Conservation (phyloP, 2,888 invertebrate species). For the Zele albiditarsus region DNA sequence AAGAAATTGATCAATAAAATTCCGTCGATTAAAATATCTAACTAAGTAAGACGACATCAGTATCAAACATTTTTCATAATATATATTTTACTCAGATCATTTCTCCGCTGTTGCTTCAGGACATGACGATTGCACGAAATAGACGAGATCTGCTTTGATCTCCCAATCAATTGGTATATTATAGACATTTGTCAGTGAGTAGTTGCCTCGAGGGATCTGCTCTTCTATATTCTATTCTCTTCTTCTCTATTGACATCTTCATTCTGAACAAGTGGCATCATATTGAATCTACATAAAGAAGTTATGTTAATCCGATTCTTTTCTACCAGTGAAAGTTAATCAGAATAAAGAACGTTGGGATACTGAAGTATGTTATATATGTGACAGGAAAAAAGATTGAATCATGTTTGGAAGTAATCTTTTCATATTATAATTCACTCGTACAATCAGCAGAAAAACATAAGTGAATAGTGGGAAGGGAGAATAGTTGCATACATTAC, state of each 20-base stretch:
- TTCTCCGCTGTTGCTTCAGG: neutral
- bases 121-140: neutral
- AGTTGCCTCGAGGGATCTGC: neutral
- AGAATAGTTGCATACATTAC: no score
- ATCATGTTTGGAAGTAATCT: no score
- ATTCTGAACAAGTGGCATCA: neutral
- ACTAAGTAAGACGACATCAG: neutral
- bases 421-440: no score
- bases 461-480: no score
- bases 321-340: neutral
- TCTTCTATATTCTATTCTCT: neutral
- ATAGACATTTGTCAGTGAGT: neutral
- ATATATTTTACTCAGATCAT: neutral
- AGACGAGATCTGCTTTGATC: neutral
- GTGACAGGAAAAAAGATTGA: no score
- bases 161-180: constrained; percentile 9
- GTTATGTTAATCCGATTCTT: neutral
- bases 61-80: neutral
- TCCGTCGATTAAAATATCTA: neutral
- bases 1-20: no score
- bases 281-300: neutral
- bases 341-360: neutral
- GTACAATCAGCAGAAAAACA: no score
- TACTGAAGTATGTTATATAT: neutral
- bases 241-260: neutral